phyloP scores from a whole-genome alignment of 2,888 invertebrate species.

The Sarcophaga caerulescens region DNA sequence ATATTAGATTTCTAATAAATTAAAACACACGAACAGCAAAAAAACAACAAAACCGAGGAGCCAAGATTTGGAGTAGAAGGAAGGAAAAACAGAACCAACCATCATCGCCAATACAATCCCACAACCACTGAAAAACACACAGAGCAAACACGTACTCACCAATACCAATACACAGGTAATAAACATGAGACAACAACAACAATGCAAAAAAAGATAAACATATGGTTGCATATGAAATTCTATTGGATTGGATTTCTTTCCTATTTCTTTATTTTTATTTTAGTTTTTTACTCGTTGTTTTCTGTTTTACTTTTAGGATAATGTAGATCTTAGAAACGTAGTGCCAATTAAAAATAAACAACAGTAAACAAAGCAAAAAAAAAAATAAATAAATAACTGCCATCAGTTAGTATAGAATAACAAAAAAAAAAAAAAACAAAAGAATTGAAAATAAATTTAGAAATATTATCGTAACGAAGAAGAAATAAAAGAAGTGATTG shows the following conservation, averaged over 20 bases:
- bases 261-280: conserved; percentile 20
- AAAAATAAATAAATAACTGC: conserved; percentile 35
- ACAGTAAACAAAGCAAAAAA: conserved; percentile 2
- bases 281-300: neutral
- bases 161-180: conserved; percentile 35
- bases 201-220: conserved; percentile 34
- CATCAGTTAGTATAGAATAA: neutral
- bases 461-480: neutral
- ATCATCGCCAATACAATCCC: conserved; percentile 33
- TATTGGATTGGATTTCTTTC: neutral
- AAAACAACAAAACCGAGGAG: neutral
- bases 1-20: neutral
- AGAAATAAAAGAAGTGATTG: neutral
- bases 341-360: conserved; percentile 62
- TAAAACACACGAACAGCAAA: neutral
- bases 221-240: conserved; percentile 40
- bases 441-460: neutral
- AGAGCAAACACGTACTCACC: neutral
- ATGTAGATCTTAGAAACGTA: conserved; percentile 62
- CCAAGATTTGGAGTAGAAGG: conserved; percentile 1
- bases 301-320: conserved; percentile 48
- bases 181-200: conserved; percentile 19
- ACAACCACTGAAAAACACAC: neutral
- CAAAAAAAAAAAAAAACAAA: neutral
- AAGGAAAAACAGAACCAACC: neutral